phyloP scores from a whole-genome alignment of 2,888 invertebrate species.

The Thymelicus acteon region DNA sequence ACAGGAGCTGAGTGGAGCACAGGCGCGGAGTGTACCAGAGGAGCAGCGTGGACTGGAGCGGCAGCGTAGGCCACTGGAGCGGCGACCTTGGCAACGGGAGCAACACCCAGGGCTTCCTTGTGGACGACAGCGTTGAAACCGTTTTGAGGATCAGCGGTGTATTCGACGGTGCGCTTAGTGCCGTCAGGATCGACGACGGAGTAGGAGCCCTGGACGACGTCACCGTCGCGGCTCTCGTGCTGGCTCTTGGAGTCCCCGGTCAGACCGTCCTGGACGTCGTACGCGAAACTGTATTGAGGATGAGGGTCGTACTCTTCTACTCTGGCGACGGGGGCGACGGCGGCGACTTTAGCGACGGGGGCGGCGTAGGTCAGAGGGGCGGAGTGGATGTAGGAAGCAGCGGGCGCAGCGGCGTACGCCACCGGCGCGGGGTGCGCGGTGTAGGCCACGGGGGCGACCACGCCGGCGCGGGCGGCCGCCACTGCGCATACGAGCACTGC shows the following conservation, averaged over 20 bases:
- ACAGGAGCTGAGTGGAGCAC: constrained; percentile 57
- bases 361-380: constrained; percentile 58
- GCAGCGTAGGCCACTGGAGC: constrained; percentile 49
- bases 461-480: constrained; percentile 60
- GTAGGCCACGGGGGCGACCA: constrained; percentile 58
- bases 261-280: constrained; percentile 69
- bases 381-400: constrained; percentile 52
- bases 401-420: constrained; percentile 51
- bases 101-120: constrained; percentile 64
- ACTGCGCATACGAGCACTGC: constrained; percentile 66
- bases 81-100: constrained; percentile 51
- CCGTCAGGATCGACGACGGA: constrained; percentile 73
- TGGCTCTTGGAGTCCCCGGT: constrained; percentile 75
- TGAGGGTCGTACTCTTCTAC: constrained; percentile 63
- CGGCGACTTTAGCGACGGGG: constrained; percentile 48
- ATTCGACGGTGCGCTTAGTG: constrained; percentile 70
- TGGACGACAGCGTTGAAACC: constrained; percentile 76
- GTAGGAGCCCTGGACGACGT: constrained; percentile 74
- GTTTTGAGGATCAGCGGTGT: constrained; percentile 71
- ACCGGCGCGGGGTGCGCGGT: constrained; percentile 72
- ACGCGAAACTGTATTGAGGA: constrained; percentile 81
- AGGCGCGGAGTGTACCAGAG: constrained; percentile 48
- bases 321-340: constrained; percentile 50
- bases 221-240: constrained; percentile 69
- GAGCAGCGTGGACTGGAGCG: constrained; percentile 47